A percentile compares a stretch with the other conserved stretches of the same genome.
These are phyloP conservation scores for Apolygus lucorum DNA, from an alignment of 1,140 invertebrate genomes.

Conservation along the genomic window DNA sequence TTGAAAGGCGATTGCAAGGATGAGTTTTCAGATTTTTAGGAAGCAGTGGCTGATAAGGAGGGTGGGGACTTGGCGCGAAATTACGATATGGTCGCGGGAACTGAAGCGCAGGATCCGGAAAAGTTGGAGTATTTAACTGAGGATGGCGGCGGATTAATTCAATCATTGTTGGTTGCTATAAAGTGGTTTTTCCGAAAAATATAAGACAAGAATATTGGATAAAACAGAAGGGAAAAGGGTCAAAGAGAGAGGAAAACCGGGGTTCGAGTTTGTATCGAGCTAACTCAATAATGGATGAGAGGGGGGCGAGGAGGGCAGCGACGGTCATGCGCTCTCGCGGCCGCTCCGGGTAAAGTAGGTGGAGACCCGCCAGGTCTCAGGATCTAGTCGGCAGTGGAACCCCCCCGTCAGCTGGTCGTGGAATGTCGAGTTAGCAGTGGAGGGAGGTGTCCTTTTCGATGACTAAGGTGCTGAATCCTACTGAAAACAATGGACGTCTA, in stretches of 20 bases:
- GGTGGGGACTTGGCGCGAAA: too few relatives aligned
- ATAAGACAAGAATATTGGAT: neutral
- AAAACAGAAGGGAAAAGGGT: neutral
- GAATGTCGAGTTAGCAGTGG: conserved; percentile 25
- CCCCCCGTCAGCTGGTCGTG: neutral
- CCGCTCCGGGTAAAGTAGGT: neutral
- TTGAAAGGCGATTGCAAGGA: too few relatives aligned
- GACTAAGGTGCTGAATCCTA: neutral
- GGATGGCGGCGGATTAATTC: neutral
- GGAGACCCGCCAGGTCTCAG: neutral
- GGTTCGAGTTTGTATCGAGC: neutral
- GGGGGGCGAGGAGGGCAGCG: neutral
- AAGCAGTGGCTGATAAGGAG: too few relatives aligned
- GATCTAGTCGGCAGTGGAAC: conserved; percentile 4
- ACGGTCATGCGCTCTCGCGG: conserved; percentile 2
- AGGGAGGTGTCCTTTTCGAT: conserved; percentile 16
- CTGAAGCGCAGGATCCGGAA: too few relatives aligned
- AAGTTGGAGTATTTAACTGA: too few relatives aligned
- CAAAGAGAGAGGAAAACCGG: neutral
- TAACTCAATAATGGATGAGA: neutral
- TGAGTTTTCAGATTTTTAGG: too few relatives aligned
- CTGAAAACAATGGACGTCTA: conserved; percentile 19
- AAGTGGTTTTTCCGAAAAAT: neutral
- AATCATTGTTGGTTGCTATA: neutral
- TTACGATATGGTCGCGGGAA: too few relatives aligned